Percentiles rank a stretch among this genome's conserved stretches.
Evolutionary conservation across 2,888 invertebrate genomes (phyloP).

Genomic region (Calameuta pallipes): DNA sequence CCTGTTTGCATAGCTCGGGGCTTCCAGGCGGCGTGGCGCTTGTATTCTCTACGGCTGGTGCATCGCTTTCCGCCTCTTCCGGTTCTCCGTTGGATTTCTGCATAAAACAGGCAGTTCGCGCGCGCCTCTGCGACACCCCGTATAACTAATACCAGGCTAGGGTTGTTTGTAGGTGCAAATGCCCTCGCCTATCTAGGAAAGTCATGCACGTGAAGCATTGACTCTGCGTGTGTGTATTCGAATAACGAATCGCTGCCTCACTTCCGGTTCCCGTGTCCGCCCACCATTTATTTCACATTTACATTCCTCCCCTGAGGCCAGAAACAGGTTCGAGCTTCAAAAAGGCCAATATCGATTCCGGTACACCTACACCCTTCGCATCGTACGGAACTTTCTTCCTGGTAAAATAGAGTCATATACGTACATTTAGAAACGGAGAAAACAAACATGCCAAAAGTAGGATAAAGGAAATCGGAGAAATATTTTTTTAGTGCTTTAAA

Average conservation of each 20-base stretch:
- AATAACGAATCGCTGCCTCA: background rate
- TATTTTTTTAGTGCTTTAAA: background rate
- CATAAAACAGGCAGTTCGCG: slow-evolving; percentile 38
- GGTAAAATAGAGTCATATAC: background rate
- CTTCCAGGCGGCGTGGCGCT: background rate
- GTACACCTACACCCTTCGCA: background rate
- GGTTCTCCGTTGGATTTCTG: slow-evolving; percentile 37
- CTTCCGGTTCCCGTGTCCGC: background rate
- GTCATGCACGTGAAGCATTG: background rate
- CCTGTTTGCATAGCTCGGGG: slow-evolving; percentile 12
- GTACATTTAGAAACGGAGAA: background rate
- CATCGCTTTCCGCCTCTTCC: slow-evolving; percentile 9
- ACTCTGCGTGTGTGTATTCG: background rate
- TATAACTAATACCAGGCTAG: background rate
- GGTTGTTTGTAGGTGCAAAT: background rate
- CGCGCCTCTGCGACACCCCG: background rate
- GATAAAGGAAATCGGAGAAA: background rate
- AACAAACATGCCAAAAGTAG: background rate
- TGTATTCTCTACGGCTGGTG: background rate
- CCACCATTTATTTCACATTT: background rate
- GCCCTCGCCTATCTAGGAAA: background rate
- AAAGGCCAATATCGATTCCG: background rate
- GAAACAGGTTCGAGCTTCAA: background rate
- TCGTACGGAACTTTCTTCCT: background rate
- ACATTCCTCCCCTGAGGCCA: background rate